These are phyloP conservation scores for Cairina moschata DNA, from an alignment of 2,113 vertebrate species.

Conservation along the genomic window DNA sequence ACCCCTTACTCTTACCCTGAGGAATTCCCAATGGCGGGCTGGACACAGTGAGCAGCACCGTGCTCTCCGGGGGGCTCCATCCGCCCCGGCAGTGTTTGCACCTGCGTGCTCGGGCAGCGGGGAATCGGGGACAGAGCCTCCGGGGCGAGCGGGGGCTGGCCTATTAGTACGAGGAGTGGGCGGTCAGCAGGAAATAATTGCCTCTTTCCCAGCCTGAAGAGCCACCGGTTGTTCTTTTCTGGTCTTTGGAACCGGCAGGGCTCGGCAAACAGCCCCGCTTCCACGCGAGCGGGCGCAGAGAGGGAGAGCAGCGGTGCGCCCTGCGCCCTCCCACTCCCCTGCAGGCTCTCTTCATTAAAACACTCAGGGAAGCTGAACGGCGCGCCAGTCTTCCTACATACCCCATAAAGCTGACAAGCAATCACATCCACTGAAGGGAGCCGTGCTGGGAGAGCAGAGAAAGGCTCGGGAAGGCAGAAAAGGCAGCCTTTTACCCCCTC, in stretches of 20 bases:
- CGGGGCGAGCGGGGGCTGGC: neutral
- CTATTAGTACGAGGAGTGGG: neutral
- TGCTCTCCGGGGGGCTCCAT: neutral
- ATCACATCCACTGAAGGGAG: neutral
- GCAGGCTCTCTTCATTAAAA: neutral
- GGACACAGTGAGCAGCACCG: neutral
- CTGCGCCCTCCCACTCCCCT: neutral
- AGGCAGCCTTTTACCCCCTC: neutral
- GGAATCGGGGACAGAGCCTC: neutral
- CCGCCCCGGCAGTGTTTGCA: neutral
- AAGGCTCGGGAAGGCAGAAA: neutral
- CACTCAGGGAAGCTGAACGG: neutral
- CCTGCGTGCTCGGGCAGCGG: fast-evolving
- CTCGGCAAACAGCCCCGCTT: fast-evolving
- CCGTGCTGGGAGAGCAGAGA: neutral
- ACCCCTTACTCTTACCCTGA: neutral
- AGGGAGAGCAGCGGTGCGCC: neutral
- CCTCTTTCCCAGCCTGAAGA: neutral
- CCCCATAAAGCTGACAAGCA: neutral
- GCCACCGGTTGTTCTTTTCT: neutral
- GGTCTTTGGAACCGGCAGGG: neutral
- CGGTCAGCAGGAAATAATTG: slow-evolving; percentile 11
- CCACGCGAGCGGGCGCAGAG: neutral
- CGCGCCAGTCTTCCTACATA: neutral
- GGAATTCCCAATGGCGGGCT: fast-evolving